Base-by-base conservation (phyloP, 37 sponge, comb jelly and placozoan genomes). In the Dysidea cf. avara region DNA sequence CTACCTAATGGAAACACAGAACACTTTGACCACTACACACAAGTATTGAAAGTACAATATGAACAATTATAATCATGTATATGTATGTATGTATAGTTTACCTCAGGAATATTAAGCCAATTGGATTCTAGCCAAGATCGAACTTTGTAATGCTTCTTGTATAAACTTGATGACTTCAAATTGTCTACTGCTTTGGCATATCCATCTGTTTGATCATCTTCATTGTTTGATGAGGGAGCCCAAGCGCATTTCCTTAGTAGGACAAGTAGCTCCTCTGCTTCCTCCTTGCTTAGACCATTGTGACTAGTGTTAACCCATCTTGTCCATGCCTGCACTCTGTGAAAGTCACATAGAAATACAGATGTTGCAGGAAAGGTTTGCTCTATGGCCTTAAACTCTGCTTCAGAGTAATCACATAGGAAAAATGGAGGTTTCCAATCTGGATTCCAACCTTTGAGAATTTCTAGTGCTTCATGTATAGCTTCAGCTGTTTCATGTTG, bases 311-410 rank as follows among this genome's bases (percentile, higher is more conserved):
- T 68, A 6, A 62, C 56, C 71, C 81, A 80, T 1, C 81, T 62
- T 46, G 49, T 63, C 81, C 81, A 80, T 6, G 58, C 21, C 65
- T 80, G 81, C 40, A 70, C 72, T 20, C 72, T 39, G 65, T 80
- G 81, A 40, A 70, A 80, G 38, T 80, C 81, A 62, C 81, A 80
- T 30, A 80, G 64, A 39, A 61, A 80, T 29, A 46, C 39, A 21
- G 29, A 37, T 1, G 71, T 54, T 2, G 11, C n/a, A 25, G 71
- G 72, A 61, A 71, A 71, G 11, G 46, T 25, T 3, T 64, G 25
- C 24, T 26, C 35, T 33, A 80, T 48, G 21, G 81, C 62, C 9
- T 7, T 29, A 11, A 51, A 22, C 31, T 78, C 79, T 43, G 69
- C 79, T 20, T 68, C 69, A 26, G 79, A 78, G 61, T 78, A 67